Base-by-base conservation (phyloP, 2,113 vertebrate genomes). In the Podiceps cristatus region DNA sequence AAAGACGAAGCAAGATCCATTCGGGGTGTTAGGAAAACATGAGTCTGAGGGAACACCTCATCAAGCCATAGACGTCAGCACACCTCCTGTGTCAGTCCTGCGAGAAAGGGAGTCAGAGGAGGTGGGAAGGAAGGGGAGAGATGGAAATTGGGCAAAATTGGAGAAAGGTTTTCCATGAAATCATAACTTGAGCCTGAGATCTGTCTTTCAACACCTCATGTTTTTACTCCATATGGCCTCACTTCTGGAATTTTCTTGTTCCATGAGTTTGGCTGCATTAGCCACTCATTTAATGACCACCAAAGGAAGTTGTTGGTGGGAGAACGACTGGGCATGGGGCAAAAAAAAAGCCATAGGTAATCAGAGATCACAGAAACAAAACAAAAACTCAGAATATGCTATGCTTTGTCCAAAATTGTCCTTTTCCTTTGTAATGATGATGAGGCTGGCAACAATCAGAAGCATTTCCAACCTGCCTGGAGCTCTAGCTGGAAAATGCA, bases 161-260 rank as follows among this genome's bases (percentile, higher is more conserved):
- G 78, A 92, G 62, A 92, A 91, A 89, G 35, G 47, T 47, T 88
- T 89, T 71, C 66, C 83, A 73, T 15, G 10, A 96, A 96, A 93
- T 92, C 81, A 63, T 88, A 80, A 76, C 66, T 28, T 9, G 72
- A 90, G 91, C 91, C 97, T 95, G 97, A 98, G 91, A 80, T 92
- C 59, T 83, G 42, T 98, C 97, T 97, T 96, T 98, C 97, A 98
- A 60, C 97, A 97, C 95, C 79, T 97, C 72, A 8, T 85, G 90
- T 56, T 94, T 93, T 94, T 22, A 44, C 66, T 98, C 88, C 58
- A 74, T 80, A 92, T 94, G 93, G 95, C 76, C 95, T 87, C 77
- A 66, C 93, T 91, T 92, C 75, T 97, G 95, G 95, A 96, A 90
- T 92, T 77, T 88, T 93, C 94, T 87, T 68, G 22, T 95, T 98